These are phyloP conservation scores for Oreochromis mossambicus DNA, from an alignment of 2,797 vertebrate genomes.

Conservation along the genomic window DNA sequence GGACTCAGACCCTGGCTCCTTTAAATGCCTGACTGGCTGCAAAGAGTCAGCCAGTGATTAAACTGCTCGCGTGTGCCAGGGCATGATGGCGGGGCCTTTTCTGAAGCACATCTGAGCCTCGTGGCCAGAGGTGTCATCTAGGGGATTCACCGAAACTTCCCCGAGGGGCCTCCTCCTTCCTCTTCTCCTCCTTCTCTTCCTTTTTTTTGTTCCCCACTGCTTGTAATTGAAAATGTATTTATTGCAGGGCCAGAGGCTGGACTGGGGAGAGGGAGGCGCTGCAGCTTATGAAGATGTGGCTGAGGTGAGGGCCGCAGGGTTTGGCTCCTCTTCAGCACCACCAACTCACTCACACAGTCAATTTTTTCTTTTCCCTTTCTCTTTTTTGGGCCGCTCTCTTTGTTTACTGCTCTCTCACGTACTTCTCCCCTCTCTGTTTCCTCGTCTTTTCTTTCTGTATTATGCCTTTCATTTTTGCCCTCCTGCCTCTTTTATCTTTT, in stretches of 20 bases:
- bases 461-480: conserved; percentile 50
- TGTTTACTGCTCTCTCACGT: conserved; percentile 58
- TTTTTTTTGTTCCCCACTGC: conserved; percentile 37
- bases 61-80: conserved; percentile 33
- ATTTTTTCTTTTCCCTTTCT: conserved; percentile 20
- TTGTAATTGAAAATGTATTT: conserved; percentile 77
- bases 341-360: conserved; percentile 53
- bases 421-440: conserved; percentile 36
- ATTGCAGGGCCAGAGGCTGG: conserved; percentile 64
- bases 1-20: conserved; percentile 41
- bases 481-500: conserved; percentile 55
- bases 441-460: conserved; percentile 36
- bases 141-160: conserved; percentile 44
- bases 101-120: conserved; percentile 59
- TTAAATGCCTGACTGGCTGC: conserved; percentile 61
- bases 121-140: conserved; percentile 56
- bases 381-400: conserved; percentile 48
- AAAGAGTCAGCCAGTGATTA: conserved; percentile 46
- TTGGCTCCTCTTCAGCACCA: conserved; percentile 65
- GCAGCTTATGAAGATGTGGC: conserved; percentile 63
- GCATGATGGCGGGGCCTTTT: conserved; percentile 29
- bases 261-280: conserved; percentile 42
- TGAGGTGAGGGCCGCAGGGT: conserved; percentile 58
- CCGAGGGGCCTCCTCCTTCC: conserved; percentile 41
- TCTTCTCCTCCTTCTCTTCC: conserved; percentile 21